Percentiles rank a stretch among this genome's conserved stretches.
Conservation (phyloP, 2,888 invertebrate species). For the Oscheius sp. region DNA sequence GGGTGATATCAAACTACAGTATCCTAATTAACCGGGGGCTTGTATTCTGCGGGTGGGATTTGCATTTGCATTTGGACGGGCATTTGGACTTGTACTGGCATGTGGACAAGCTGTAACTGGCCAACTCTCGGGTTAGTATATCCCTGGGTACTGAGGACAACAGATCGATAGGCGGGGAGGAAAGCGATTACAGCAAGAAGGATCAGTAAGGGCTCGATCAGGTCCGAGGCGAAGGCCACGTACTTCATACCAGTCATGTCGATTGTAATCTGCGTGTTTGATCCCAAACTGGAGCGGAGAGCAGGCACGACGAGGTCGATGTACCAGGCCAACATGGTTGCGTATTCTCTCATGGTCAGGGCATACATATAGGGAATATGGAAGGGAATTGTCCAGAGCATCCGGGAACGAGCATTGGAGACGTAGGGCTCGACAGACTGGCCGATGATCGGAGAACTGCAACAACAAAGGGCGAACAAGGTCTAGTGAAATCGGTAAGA, state of each 20-base stretch:
- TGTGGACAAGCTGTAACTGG: too few relatives aligned
- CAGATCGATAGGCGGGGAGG: constrained; percentile 4
- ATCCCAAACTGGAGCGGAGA: not conserved
- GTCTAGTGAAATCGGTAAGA: not conserved
- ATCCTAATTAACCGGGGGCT: too few relatives aligned
- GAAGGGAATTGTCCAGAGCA: not conserved
- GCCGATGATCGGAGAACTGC: not conserved
- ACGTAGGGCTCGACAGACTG: not conserved
- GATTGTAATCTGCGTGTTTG: not conserved
- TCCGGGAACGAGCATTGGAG: not conserved
- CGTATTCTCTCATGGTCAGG: not conserved
- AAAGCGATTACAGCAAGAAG: not conserved
- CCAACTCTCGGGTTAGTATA: not conserved
- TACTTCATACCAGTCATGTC: not conserved
- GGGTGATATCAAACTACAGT: too few relatives aligned
- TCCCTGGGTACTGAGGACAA: not conserved
- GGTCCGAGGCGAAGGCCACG: not conserved
- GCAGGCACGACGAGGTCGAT: not conserved
- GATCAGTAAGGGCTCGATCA: too few relatives aligned
- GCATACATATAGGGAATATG: not conserved
- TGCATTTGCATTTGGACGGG: too few relatives aligned
- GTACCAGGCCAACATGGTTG: not conserved
- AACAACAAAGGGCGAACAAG: not conserved
- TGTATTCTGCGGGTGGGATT: too few relatives aligned
- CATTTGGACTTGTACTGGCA: too few relatives aligned